Evolutionary conservation across 2,113 vertebrate genomes (phyloP), one percentile per base, ranked within the genome.

Genomic region (Chamaea fasciata): DNA sequence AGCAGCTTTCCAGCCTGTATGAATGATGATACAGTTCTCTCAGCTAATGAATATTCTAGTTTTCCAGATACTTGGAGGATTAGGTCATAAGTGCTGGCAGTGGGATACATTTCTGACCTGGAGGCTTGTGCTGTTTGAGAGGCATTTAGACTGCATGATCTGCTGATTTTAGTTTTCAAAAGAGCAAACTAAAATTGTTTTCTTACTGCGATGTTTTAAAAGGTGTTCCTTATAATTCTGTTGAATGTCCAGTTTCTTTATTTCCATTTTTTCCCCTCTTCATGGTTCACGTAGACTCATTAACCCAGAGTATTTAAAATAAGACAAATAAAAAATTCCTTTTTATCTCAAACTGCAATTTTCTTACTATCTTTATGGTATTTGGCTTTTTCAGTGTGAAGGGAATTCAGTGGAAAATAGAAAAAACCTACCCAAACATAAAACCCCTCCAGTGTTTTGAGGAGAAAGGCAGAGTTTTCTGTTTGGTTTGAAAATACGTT

Each of bases 41-140:
- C 44, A 8, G 77, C 90, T 95, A 89, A 91, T 87, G 92, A 84
- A 75, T 80, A 68, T 69, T 94, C 33, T 87, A 2, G 35, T 68
- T 94, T 94, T 89, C 77, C 91, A 95, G 67, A 96, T 96, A 80
- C 70, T 96, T 94, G 55, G 39, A 76, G 55, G 62, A 37, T 96
- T 93, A 96, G 85, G 44, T 95, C 96, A 96, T 88, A n/a, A n/a
- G 42, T 33, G 50, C 64, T 96, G 92, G 92, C 56, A 12, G 28
- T 31, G 31, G 68, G 46, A 21, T 31, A 50, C 19, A 55, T 85
- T 84, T 67, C 46, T 91, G 79, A 63, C 70, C 80, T 87, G 18
- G 56, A 95, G 52, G 42, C 50, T 83, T 95, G 68, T 53, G 69
- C 67, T 89, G n/a, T 67, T 42, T 2, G 4, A 89, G 88, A 94